phyloP scores from a whole-genome alignment of 2,113 vertebrate genomes.

The Dolichotis patagonum region DNA sequence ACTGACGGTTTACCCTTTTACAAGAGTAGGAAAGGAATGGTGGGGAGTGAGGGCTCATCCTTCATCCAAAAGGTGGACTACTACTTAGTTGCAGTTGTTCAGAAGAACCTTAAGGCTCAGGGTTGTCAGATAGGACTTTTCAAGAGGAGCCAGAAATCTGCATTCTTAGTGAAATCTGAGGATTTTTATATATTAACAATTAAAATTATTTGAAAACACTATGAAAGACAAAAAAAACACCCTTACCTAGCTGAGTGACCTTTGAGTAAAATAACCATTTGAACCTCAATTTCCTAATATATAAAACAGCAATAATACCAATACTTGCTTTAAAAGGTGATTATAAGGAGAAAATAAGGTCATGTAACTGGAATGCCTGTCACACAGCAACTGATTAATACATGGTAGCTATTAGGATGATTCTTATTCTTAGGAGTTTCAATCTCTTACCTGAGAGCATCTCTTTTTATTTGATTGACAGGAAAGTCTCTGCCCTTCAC shows the following conservation, averaged over 20 bases:
- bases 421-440: slow-evolving; percentile 53
- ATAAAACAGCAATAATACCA: slow-evolving; percentile 28
- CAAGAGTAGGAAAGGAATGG: not conserved
- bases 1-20: not conserved
- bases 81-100: not conserved
- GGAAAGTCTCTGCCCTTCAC: slow-evolving; percentile 47
- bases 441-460: slow-evolving; percentile 34
- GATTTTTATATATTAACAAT: slow-evolving; percentile 35
- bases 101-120: not conserved
- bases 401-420: not conserved
- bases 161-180: slow-evolving; percentile 28
- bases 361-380: slow-evolving; percentile 30
- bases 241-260: not conserved
- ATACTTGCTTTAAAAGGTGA: slow-evolving; percentile 1
- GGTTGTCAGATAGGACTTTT: slow-evolving; percentile 16
- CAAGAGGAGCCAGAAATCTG: slow-evolving; percentile 32
- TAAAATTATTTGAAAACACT: slow-evolving; percentile 18
- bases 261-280: slow-evolving; percentile 28
- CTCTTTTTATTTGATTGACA: slow-evolving; percentile 55
- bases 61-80: not conserved
- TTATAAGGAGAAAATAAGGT: slow-evolving; percentile 19
- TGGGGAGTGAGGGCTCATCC: not conserved
- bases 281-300: slow-evolving; percentile 24
- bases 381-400: slow-evolving; percentile 48
- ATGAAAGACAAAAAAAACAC: not conserved